A percentile compares a stretch with the other conserved stretches of the same genome.
Conservation (phyloP, 2,113 vertebrate species). For the Pelvicachromis taeniatus region DNA sequence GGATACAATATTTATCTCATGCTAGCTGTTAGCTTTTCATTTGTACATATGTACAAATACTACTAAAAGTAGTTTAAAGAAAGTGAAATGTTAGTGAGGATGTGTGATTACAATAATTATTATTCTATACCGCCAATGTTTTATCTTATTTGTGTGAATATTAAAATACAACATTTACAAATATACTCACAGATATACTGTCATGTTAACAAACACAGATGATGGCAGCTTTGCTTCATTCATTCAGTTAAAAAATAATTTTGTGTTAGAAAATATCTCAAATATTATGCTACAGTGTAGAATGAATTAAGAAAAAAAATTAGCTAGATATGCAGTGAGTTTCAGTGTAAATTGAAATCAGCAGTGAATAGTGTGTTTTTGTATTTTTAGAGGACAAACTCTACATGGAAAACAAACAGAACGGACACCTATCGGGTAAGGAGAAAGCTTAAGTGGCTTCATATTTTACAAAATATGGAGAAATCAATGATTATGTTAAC, state of each 20-base stretch:
- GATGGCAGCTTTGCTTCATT: background rate
- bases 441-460: background rate
- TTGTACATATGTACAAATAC: background rate
- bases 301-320: background rate
- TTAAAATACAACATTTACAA: background rate
- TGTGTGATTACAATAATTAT: background rate
- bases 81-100: background rate
- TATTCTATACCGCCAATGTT: background rate
- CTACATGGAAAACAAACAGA: background rate
- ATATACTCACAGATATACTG: background rate
- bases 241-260: background rate
- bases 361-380: background rate
- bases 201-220: background rate
- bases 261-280: background rate
- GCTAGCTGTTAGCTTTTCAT: background rate
- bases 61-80: background rate
- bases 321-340: background rate
- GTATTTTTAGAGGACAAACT: background rate
- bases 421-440: conserved; percentile 1
- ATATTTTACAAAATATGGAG: background rate
- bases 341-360: background rate
- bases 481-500: background rate
- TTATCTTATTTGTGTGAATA: background rate
- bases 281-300: background rate
- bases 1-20: background rate